These are phyloP conservation scores for Bombus pascuorum DNA, from an alignment of 1,140 invertebrate genomes.

Conservation along the genomic window DNA sequence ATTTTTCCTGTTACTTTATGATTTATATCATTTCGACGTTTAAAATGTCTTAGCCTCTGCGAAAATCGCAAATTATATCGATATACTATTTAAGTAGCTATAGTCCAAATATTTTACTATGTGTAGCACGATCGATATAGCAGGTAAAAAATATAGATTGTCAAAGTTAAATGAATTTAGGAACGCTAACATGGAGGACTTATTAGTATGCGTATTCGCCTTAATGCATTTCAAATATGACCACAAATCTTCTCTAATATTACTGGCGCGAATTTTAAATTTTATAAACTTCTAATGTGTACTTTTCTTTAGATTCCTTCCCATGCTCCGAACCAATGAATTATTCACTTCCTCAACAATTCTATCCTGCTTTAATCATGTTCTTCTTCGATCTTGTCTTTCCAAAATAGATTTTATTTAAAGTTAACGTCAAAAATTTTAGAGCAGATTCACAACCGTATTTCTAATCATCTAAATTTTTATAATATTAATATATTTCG, in stretches of 20 bases:
- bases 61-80: background rate
- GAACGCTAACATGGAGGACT: background rate
- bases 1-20: background rate
- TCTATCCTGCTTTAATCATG: background rate
- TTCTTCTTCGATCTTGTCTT: background rate
- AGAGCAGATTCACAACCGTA: background rate
- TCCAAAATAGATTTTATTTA: no score
- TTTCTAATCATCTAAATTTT: background rate
- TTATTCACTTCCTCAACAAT: background rate
- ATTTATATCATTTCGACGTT: background rate
- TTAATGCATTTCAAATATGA: background rate
- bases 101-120: conserved; percentile 3
- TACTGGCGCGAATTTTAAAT: background rate
- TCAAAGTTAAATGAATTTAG: background rate
- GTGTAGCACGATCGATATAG: conserved; percentile 16
- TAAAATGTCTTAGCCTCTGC: background rate
- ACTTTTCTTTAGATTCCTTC: background rate
- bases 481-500: background rate
- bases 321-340: background rate
- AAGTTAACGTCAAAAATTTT: background rate
- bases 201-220: background rate
- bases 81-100: background rate
- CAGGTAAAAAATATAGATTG: background rate
- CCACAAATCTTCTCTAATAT: no score
- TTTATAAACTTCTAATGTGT: background rate